A percentile compares a stretch with the other conserved stretches of the same genome.
These are phyloP conservation scores for Amphipoea oculea DNA, from an alignment of 2,888 invertebrate species.

Conservation along the genomic window DNA sequence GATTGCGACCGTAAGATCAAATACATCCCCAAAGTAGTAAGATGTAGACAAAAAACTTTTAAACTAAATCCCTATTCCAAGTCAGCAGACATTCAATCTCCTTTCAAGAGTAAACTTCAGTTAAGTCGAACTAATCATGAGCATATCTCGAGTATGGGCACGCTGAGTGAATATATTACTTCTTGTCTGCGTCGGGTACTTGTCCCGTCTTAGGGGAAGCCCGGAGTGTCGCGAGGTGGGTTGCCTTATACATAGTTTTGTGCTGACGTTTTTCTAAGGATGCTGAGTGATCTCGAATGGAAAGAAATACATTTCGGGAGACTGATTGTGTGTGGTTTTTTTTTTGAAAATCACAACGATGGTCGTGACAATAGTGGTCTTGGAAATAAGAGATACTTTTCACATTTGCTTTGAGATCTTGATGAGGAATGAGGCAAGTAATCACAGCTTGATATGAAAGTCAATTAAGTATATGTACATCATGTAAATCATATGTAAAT, in stretches of 20 bases:
- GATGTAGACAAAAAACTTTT: conserved; percentile 42
- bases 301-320: background rate
- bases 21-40: background rate
- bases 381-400: background rate
- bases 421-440: background rate
- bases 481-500: background rate
- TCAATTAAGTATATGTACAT: no score
- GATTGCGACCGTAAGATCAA: background rate
- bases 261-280: conserved; percentile 15
- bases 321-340: background rate
- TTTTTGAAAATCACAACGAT: no score
- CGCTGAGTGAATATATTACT: conserved; percentile 55
- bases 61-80: conserved; percentile 17
- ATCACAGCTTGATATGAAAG: background rate
- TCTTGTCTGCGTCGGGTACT: conserved; percentile 37
- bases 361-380: background rate
- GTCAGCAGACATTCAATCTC: conserved; percentile 38
- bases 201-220: conserved; percentile 20
- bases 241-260: conserved; percentile 7
- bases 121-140: conserved; percentile 58
- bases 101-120: conserved; percentile 26
- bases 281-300: conserved; percentile 23
- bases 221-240: conserved; percentile 24
- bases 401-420: background rate
- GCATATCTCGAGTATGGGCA: conserved; percentile 49